These are phyloP conservation scores for Resseliella maxima DNA, from an alignment of 2,888 invertebrate species.

Conservation along the genomic window DNA sequence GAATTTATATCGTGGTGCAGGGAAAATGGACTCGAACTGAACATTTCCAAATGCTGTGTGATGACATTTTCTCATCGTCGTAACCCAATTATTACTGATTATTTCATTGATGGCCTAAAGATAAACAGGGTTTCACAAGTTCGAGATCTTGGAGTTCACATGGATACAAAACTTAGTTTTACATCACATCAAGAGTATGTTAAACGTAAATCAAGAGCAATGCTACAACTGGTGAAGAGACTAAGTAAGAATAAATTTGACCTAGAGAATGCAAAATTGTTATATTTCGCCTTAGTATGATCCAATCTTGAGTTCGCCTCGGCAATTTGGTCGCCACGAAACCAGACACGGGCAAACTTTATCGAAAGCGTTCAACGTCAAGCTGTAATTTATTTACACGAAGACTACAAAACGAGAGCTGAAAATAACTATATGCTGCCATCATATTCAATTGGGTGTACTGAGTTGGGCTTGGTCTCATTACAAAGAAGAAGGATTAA, in stretches of 20 bases:
- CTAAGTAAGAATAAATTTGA: neutral
- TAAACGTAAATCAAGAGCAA: too few relatives aligned
- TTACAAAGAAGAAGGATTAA: neutral
- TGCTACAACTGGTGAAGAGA: too few relatives aligned
- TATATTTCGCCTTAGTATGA: neutral
- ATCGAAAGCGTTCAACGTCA: neutral
- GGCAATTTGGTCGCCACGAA: neutral
- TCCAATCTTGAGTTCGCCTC: neutral
- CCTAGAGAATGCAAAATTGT: neutral
- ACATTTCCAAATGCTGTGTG: too few relatives aligned
- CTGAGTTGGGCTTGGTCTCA: neutral
- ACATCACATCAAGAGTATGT: neutral
- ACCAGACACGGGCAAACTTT: neutral
- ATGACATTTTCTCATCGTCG: neutral
- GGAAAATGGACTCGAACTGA: neutral
- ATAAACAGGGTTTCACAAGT: neutral
- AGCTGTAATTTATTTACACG: neutral
- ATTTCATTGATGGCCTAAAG: neutral
- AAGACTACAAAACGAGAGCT: neutral
- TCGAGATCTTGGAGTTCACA: neutral
- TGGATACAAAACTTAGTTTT: constrained; percentile 9
- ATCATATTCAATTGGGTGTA: neutral
- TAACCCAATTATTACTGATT: neutral
- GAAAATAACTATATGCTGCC: neutral
- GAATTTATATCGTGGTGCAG: neutral